Conservation (phyloP, 2,113 vertebrate species). For the Promerops cafer region DNA sequence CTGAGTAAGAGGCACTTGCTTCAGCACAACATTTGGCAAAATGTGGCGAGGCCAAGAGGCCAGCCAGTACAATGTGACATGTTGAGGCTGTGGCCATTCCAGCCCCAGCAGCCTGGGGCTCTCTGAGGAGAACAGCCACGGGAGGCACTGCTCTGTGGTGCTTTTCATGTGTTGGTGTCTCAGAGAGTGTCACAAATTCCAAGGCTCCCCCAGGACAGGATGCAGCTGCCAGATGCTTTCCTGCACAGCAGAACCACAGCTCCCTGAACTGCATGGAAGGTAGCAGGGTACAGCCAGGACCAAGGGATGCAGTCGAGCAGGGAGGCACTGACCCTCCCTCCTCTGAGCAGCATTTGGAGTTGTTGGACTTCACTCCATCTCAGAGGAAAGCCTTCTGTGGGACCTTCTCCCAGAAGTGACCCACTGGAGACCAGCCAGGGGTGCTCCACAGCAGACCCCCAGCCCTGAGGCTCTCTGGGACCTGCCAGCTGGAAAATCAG, state of each 20-base stretch:
- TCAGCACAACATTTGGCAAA: not conserved
- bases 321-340: not conserved
- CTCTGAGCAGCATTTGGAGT: not conserved
- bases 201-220: not conserved
- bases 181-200: not conserved
- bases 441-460: not conserved
- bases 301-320: fast-evolving
- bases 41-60: not conserved
- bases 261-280: not conserved
- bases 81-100: not conserved
- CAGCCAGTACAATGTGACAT: not conserved
- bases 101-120: not conserved
- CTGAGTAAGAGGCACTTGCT: conserved; percentile 22
- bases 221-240: not conserved
- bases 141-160: not conserved
- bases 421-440: not conserved
- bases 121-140: not conserved
- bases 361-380: not conserved
- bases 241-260: not conserved
- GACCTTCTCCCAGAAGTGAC: not conserved
- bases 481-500: not conserved
- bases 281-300: not conserved
- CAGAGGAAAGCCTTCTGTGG: not conserved
- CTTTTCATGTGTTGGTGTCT: not conserved
- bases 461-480: not conserved